Evolutionary conservation across 2,113 vertebrate genomes (phyloP).

Genomic region (Dissostichus mawsoni): DNA sequence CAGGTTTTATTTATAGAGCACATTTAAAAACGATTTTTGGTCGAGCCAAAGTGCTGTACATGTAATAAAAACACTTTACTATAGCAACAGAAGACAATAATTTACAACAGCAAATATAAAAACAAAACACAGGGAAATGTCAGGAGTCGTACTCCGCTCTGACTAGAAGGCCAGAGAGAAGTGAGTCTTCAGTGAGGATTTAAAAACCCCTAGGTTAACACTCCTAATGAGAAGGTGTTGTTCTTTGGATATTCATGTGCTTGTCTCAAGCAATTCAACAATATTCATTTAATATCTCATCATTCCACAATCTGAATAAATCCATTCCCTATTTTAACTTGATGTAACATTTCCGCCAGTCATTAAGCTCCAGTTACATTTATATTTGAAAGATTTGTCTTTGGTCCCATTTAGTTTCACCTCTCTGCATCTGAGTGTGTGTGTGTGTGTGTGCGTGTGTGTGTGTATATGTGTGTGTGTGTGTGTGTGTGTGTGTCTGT

Average conservation of each 20-base stretch:
- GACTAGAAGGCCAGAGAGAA: too few relatives aligned
- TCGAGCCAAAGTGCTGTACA: too few relatives aligned
- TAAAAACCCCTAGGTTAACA: background rate
- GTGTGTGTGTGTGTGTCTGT: slow-evolving; percentile 37
- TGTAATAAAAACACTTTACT: too few relatives aligned
- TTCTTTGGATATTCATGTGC: slow-evolving; percentile 14
- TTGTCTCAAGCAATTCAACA: slow-evolving; percentile 13
- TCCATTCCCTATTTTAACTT: slow-evolving; percentile 37
- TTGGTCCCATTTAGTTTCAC: slow-evolving; percentile 44
- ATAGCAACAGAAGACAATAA: too few relatives aligned
- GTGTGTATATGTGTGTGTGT: slow-evolving; percentile 14
- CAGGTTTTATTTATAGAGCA: too few relatives aligned
- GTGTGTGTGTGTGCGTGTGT: slow-evolving; percentile 18
- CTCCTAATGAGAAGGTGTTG: background rate
- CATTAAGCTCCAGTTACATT: slow-evolving; percentile 49
- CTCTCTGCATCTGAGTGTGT: slow-evolving; percentile 15
- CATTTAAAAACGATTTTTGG: too few relatives aligned
- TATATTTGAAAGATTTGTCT: slow-evolving; percentile 55
- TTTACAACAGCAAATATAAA: too few relatives aligned
- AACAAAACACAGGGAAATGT: too few relatives aligned
- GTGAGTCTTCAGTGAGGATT: too few relatives aligned
- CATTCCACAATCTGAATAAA: slow-evolving; percentile 36
- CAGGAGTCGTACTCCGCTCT: too few relatives aligned
- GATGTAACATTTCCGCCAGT: slow-evolving; percentile 23
- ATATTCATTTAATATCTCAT: slow-evolving; percentile 50